Percentiles rank a stretch among this genome's conserved stretches.
phyloP scores from a whole-genome alignment of 37 sponge, comb jelly and placozoan genomes.

The Ianthella basta region DNA sequence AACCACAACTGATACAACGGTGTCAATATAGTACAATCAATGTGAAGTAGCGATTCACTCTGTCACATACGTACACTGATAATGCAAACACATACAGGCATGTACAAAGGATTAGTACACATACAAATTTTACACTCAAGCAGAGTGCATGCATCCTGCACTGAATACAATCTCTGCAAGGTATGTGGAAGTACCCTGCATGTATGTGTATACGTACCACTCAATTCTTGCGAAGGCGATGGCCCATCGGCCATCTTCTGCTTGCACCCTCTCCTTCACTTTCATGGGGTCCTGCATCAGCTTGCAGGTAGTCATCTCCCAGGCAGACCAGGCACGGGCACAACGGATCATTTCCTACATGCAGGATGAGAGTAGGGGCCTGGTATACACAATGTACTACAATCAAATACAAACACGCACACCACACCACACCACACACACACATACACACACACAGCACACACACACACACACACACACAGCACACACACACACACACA shows the following conservation, averaged over 20 bases:
- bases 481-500: neutral
- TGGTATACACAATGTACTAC: neutral
- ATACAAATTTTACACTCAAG: neutral
- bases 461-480: constrained; percentile 1
- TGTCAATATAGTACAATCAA: too few species aligned
- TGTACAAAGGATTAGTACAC: neutral
- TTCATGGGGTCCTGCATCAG: constrained; percentile 24
- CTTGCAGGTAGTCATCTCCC: constrained; percentile 51
- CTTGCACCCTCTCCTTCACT: constrained; percentile 9
- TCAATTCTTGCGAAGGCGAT: constrained; percentile 65
- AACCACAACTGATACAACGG: too few species aligned
- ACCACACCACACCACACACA: neutral
- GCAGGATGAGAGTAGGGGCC: neutral
- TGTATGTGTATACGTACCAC: constrained; percentile 35
- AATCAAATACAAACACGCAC: neutral
- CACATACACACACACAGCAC: neutral
- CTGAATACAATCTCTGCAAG: too few species aligned
- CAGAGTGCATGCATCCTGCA: neutral
- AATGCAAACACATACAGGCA: neutral
- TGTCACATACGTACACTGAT: neutral
- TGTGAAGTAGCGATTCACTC: neutral
- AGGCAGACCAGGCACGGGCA: constrained; percentile 57
- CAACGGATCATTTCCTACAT: constrained; percentile 45
- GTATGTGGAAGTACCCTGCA: too few species aligned
- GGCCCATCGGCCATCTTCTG: constrained; percentile 31